Conservation (phyloP, 2,888 invertebrate species). For the Cepaea hortensis region DNA sequence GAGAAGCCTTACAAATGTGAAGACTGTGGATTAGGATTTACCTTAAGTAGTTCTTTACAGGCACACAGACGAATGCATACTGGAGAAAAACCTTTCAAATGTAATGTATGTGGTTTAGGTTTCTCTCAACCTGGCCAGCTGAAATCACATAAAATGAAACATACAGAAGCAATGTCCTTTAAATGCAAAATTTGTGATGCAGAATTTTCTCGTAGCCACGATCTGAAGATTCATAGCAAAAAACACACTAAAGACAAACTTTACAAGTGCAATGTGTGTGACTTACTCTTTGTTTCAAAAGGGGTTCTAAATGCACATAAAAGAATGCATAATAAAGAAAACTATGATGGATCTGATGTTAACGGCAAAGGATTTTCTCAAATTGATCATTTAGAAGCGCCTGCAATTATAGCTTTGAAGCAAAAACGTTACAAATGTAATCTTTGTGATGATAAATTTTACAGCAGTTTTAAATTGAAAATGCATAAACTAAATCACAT, state of each 20-base stretch:
- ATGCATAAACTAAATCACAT: slow-evolving; percentile 23
- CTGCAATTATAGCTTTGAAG: neutral
- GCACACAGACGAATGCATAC: slow-evolving; percentile 27
- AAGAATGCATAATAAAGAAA: neutral
- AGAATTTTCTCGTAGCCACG: slow-evolving; percentile 22
- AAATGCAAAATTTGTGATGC: slow-evolving; percentile 27
- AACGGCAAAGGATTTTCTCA: neutral
- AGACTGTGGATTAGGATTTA: slow-evolving; percentile 23
- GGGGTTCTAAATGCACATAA: neutral
- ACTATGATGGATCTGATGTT: slow-evolving; percentile 26
- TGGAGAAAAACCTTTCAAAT: slow-evolving; percentile 33
- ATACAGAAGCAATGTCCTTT: slow-evolving; percentile 36
- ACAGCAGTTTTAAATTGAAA: neutral
- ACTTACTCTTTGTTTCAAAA: neutral
- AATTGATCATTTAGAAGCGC: neutral
- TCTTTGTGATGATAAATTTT: slow-evolving; percentile 22
- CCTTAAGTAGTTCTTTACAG: neutral
- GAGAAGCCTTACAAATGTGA: slow-evolving; percentile 36
- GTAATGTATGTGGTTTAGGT: slow-evolving; percentile 26
- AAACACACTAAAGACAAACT: neutral
- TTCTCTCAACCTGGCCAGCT: slow-evolving; percentile 38
- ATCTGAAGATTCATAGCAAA: slow-evolving; percentile 23
- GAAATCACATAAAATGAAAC: slow-evolving; percentile 33
- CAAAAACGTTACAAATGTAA: slow-evolving; percentile 27
- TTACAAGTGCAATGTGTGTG: slow-evolving; percentile 2